Percentiles rank a stretch among this genome's conserved stretches.
These are phyloP conservation scores for Danionella dracula DNA, from an alignment of 2,797 vertebrate genomes.

Conservation along the genomic window DNA sequence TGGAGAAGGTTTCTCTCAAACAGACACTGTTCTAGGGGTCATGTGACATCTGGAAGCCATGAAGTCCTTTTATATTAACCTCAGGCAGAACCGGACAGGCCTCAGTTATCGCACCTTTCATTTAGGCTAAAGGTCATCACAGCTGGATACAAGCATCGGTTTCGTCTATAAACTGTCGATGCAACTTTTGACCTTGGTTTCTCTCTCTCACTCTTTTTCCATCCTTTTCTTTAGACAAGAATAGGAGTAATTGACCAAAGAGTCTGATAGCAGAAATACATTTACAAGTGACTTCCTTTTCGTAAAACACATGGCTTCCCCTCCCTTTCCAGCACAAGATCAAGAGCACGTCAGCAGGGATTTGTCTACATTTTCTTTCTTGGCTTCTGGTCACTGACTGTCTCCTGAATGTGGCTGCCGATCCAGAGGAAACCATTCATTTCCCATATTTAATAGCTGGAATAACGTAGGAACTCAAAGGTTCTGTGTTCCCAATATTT, in stretches of 20 bases:
- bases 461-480: background rate
- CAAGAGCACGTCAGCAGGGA: background rate
- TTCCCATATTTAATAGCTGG: background rate
- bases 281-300: constrained; percentile 26
- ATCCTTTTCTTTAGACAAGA: constrained; percentile 39
- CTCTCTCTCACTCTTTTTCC: constrained; percentile 13
- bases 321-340: constrained; percentile 11
- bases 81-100: background rate
- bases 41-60: constrained; percentile 21
- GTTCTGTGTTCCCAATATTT: too few relatives aligned
- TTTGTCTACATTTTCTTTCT: background rate
- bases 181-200: background rate
- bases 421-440: background rate
- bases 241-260: constrained; percentile 26
- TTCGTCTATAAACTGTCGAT: background rate
- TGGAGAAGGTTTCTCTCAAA: background rate
- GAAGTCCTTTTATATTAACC: background rate
- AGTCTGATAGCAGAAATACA: background rate
- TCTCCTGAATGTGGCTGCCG: background rate
- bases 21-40: background rate
- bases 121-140: constrained; percentile 24
- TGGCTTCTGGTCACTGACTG: background rate
- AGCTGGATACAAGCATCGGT: background rate
- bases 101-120: constrained; percentile 22
- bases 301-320: background rate